These are phyloP conservation scores for Panagrolaimus sp. DNA, from an alignment of 1,140 invertebrate genomes.

Conservation along the genomic window DNA sequence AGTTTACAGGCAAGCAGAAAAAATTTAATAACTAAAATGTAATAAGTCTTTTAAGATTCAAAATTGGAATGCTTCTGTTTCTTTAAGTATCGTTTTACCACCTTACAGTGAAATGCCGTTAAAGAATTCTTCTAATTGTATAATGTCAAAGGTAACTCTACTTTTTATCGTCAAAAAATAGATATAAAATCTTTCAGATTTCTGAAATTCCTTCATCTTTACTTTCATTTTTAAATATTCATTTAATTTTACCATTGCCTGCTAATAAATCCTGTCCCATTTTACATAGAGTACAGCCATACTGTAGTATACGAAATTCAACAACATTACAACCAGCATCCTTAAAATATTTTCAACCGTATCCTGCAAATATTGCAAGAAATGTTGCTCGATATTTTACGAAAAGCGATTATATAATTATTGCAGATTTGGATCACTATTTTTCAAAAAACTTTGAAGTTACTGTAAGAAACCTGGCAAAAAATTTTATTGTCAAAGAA, in stretches of 20 bases:
- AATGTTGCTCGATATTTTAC: background rate
- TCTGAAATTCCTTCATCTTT: background rate
- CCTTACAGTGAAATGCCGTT: background rate
- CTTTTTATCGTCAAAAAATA: background rate
- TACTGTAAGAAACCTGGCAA: slow-evolving; percentile 13
- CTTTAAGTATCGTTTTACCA: background rate
- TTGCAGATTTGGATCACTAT: slow-evolving; percentile 24
- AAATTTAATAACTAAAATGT: too few relatives aligned
- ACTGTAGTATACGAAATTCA: background rate
- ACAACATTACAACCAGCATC: too few relatives aligned
- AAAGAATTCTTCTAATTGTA: background rate
- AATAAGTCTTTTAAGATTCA: background rate
- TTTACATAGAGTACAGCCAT: background rate
- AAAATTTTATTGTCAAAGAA: background rate
- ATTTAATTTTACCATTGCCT: background rate
- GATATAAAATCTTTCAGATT: background rate
- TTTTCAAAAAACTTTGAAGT: slow-evolving; percentile 17
- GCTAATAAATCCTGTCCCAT: background rate
- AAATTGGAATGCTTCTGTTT: background rate
- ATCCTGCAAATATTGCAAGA: slow-evolving; percentile 12
- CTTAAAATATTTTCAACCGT: background rate
- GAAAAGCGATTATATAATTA: slow-evolving; percentile 4
- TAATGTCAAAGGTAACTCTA: background rate
- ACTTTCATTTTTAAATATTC: background rate
- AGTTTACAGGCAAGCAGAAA: too few relatives aligned